These are phyloP conservation scores for Sander vitreus DNA, from an alignment of 2,113 vertebrate genomes.

Conservation along the genomic window DNA sequence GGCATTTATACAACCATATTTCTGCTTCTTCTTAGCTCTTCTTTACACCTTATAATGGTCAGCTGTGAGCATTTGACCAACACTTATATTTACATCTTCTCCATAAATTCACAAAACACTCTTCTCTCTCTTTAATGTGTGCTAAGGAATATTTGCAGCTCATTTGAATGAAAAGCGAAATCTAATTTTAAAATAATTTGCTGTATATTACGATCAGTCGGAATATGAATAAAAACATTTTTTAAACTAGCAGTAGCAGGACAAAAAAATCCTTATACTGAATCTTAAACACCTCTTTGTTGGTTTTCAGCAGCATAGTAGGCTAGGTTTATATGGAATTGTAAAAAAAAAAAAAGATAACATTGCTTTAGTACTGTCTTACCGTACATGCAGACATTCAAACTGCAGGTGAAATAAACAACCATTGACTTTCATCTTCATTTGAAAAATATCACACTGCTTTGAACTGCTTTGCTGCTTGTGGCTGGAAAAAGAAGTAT, in stretches of 20 bases:
- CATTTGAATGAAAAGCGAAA: conserved; percentile 33
- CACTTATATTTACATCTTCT: conserved; percentile 7
- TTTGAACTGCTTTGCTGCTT: neutral
- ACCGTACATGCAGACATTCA: neutral
- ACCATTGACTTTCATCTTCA: neutral
- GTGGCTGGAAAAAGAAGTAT: neutral
- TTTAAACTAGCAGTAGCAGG: conserved; percentile 5
- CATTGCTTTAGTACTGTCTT: neutral
- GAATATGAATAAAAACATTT: conserved; percentile 1
- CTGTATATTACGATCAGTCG: conserved; percentile 11
- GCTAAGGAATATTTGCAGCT: conserved; percentile 17
- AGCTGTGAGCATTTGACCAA: neutral
- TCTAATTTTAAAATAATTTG: conserved; percentile 27
- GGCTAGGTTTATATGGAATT: no score
- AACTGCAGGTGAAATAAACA: neutral
- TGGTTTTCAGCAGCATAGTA: neutral
- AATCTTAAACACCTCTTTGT: neutral
- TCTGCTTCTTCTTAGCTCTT: neutral
- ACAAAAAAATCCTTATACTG: conserved; percentile 19
- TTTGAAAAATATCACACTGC: neutral
- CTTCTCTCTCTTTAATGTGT: conserved; percentile 6
- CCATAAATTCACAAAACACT: neutral
- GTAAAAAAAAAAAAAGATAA: no score
- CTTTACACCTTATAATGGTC: neutral
- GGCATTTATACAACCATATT: conserved; percentile 4